phyloP scores from a whole-genome alignment of 2,113 vertebrate genomes.

The Pavo muticus region DNA sequence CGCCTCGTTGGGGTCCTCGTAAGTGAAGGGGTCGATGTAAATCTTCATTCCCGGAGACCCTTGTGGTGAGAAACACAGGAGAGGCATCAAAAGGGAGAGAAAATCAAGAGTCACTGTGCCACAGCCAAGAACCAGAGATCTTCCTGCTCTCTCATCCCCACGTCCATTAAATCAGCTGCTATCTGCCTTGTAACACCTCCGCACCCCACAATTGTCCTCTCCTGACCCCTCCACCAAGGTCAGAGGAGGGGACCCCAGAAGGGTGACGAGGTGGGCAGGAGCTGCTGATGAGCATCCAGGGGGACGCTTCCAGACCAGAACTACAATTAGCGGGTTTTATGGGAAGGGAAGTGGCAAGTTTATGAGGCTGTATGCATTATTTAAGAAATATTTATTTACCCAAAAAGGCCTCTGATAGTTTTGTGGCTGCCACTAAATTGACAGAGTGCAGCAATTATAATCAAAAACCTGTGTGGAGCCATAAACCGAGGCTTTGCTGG shows the following conservation, averaged over 20 bases:
- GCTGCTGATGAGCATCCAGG: background rate
- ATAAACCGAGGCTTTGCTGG: rapidly evolving
- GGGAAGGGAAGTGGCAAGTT: background rate
- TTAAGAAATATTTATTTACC: constrained; percentile 60
- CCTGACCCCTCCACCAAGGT: background rate
- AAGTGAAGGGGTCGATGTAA: constrained; percentile 99
- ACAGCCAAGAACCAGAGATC: background rate
- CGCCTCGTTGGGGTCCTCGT: constrained; percentile 97
- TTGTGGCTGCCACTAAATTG: constrained; percentile 27
- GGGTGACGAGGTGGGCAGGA: background rate
- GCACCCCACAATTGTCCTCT: rapidly evolving
- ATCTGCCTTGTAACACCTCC: background rate
- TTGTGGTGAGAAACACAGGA: constrained; percentile 68
- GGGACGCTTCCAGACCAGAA: background rate
- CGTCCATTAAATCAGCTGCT: rapidly evolving
- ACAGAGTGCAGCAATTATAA: constrained; percentile 55
- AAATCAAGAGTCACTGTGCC: background rate
- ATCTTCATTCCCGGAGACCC: constrained; percentile 99
- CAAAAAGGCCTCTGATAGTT: constrained; percentile 57
- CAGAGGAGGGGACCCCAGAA: background rate
- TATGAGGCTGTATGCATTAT: background rate
- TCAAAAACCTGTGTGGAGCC: background rate
- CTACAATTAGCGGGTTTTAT: background rate
- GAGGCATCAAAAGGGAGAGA: constrained; percentile 35
- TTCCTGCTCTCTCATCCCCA: background rate